Conservation (phyloP, 2,797 vertebrate genomes). For the Thripadectes ignobilis region DNA sequence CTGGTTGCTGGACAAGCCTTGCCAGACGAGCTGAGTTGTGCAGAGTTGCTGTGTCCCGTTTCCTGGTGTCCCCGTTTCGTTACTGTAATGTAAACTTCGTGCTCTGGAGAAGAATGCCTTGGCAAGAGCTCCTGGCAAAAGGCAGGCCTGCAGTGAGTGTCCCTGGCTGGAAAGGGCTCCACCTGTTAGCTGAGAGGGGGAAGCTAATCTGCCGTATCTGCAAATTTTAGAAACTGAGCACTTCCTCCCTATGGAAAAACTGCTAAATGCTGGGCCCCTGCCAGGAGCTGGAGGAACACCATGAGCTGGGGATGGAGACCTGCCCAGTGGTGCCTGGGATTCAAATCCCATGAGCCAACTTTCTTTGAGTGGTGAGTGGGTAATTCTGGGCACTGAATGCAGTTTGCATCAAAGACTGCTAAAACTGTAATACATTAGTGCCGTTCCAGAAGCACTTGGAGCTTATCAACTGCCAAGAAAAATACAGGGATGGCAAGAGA, state of each 20-base stretch:
- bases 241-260: conserved; percentile 68
- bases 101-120: neutral
- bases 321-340: conserved; percentile 14
- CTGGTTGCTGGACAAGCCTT: conserved; percentile 12
- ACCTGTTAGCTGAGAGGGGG: conserved; percentile 18
- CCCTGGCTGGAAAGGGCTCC: conserved; percentile 26
- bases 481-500: neutral
- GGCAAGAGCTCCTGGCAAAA: neutral
- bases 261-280: conserved; percentile 25
- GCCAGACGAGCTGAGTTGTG: neutral
- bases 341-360: neutral
- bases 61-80: neutral
- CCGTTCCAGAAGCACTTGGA: neutral
- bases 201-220: neutral
- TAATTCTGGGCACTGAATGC: neutral
- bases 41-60: neutral
- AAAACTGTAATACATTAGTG: neutral
- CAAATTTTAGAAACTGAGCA: conserved; percentile 64
- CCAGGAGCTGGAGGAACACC: conserved; percentile 34
- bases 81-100: neutral
- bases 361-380: neutral
- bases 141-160: neutral
- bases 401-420: conserved; percentile 2
- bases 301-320: conserved; percentile 4
- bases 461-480: neutral